phyloP scores from a whole-genome alignment of 2,797 vertebrate species.

The Anguilla megastoma region DNA sequence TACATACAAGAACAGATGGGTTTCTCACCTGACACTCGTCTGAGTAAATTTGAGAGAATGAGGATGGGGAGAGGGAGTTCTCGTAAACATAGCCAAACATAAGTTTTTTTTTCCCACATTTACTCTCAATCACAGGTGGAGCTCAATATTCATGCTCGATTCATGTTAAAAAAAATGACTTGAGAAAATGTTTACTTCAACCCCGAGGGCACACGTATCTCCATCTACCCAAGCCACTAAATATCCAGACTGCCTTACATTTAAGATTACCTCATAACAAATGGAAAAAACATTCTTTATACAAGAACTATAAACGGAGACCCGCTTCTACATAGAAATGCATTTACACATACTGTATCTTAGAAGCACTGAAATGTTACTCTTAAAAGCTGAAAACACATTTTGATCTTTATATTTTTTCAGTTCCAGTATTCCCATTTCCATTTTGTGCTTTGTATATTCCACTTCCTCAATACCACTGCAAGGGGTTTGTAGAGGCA shows the following conservation, averaged over 20 bases:
- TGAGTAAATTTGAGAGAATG: background rate
- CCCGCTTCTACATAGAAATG: constrained; percentile 64
- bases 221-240: constrained; percentile 34
- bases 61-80: background rate
- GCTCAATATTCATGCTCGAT: constrained; percentile 22
- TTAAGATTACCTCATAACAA: constrained; percentile 51
- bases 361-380: constrained; percentile 54
- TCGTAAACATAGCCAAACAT: constrained; percentile 8
- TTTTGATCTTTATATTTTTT: constrained; percentile 51
- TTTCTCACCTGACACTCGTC: background rate
- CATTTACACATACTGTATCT: constrained; percentile 64
- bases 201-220: constrained; percentile 2
- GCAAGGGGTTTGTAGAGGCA: constrained; percentile 18
- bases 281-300: constrained; percentile 58
- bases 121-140: constrained; percentile 17
- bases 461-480: background rate
- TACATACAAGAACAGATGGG: background rate
- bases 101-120: background rate
- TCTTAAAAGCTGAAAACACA: constrained; percentile 51
- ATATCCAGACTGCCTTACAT: constrained; percentile 33
- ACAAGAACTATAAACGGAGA: constrained; percentile 65
- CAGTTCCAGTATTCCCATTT: constrained; percentile 46
- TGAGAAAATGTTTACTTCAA: constrained; percentile 17
- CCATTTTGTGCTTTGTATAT: constrained; percentile 46
- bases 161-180: constrained; percentile 14